phyloP scores from a whole-genome alignment of 2,113 vertebrate genomes.

The Ceyx melanurus region DNA sequence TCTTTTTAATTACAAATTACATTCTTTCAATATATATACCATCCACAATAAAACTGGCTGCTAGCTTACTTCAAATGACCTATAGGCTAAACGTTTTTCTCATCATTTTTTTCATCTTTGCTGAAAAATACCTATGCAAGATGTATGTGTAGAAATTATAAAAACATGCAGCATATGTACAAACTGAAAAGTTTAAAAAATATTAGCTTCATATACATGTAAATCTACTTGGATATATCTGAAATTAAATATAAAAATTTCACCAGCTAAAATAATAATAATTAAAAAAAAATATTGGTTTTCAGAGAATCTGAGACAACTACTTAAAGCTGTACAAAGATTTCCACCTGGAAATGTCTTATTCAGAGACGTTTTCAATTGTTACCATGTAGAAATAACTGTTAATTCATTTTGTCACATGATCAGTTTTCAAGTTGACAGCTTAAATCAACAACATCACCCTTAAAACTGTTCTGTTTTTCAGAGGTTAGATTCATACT shows the following conservation, averaged over 20 bases:
- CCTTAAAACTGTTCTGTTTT: slow-evolving; percentile 82
- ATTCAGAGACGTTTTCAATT: slow-evolving; percentile 62
- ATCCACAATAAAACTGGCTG: slow-evolving; percentile 64
- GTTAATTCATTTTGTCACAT: slow-evolving; percentile 72
- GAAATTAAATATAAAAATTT: slow-evolving; percentile 85
- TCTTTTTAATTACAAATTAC: slow-evolving; percentile 59
- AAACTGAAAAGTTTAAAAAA: slow-evolving; percentile 83
- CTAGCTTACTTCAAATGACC: slow-evolving; percentile 60
- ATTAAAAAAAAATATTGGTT: slow-evolving; percentile 48
- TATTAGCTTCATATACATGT: slow-evolving; percentile 86
- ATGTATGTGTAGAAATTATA: slow-evolving; percentile 79
- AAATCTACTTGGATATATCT: slow-evolving; percentile 81
- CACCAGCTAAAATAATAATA: slow-evolving; percentile 72
- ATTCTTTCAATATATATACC: slow-evolving; percentile 73
- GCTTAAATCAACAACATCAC: slow-evolving; percentile 75
- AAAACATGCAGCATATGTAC: slow-evolving; percentile 85
- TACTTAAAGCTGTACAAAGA: slow-evolving; percentile 82
- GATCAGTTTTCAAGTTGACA: slow-evolving; percentile 72
- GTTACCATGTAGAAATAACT: slow-evolving; percentile 66
- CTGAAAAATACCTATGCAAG: slow-evolving; percentile 76
- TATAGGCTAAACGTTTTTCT: slow-evolving; percentile 55
- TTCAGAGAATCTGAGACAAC: slow-evolving; percentile 80
- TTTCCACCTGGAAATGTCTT: slow-evolving; percentile 77
- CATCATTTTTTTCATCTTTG: slow-evolving; percentile 69
- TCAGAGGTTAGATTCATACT: slow-evolving; percentile 77